Evolutionary conservation across 2,113 vertebrate genomes (phyloP).

Genomic region (Thermophis baileyi): DNA sequence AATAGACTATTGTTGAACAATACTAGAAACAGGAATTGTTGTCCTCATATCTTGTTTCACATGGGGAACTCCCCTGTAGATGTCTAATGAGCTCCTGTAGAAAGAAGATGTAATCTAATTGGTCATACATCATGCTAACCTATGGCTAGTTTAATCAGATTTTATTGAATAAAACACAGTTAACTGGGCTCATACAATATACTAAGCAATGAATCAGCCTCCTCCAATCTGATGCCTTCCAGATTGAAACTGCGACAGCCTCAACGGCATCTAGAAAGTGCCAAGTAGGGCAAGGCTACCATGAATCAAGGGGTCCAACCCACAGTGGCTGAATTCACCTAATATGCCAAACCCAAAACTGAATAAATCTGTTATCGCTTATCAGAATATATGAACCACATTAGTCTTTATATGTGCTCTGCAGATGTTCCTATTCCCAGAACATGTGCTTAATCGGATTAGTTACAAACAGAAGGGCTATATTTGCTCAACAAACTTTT

Average conservation of each 20-base stretch:
- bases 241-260: not conserved
- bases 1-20: not conserved
- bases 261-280: not conserved
- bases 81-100: not conserved
- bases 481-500: not conserved
- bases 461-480: not conserved
- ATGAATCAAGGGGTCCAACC: not conserved
- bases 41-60: not conserved
- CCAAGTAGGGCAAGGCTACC: not conserved
- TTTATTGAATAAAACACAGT: not conserved
- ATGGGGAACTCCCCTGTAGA: not conserved
- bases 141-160: not conserved
- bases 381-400: not conserved
- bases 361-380: not conserved
- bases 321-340: not conserved
- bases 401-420: not conserved
- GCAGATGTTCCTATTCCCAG: not conserved
- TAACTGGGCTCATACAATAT: not conserved
- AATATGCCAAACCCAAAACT: not conserved
- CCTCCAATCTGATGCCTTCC: not conserved
- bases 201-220: not conserved
- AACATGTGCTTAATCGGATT: not conserved
- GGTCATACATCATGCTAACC: not conserved
- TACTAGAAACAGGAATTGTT: not conserved
- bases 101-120: not conserved